Base-by-base conservation (phyloP, 2,888 invertebrate genomes). In the Ommatoiulus sabulosus region DNA sequence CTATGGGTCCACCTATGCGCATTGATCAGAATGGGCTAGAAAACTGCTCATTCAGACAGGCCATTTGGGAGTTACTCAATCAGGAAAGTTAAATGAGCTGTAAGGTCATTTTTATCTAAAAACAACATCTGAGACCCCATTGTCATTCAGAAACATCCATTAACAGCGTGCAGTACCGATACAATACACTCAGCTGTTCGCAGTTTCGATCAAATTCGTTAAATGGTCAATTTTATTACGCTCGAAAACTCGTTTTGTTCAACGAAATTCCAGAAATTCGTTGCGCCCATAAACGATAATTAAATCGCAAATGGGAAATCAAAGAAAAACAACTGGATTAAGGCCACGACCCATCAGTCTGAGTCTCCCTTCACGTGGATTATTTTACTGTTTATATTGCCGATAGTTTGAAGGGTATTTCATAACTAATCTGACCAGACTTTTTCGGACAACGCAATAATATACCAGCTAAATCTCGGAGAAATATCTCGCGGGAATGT, bases 71-170 rank as follows among this genome's bases (percentile, higher is more conserved):
- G 46, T 24, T 86, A 46, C 20, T 86, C 86, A 46, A 86, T 86
- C 86, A 46, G 86, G 44, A 46, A n/a, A 20, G 86, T 86, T 86
- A 46, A 86, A 86, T 86, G 86, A 44, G 46, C 86, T 86, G 86
- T 86, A 46, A 44, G 86, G 46, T 44, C 86, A 86, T 48, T 86
- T 86, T 46, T 86, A 44, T 86, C 48, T 20, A 24, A n/a, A 86
- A 44, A 20, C 44, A 86, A 44, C 46, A 86, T 44, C 44, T 44
- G 43, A 86, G 48, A 10, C 46, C n/a, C 46, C 24, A 24, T 43
- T 86, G 46, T 86, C 44, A 86, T 86, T 86, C 44, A 44, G 46
- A 86, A 44, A 44, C 48, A 44, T 12, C 44, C 86, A 44, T 86
- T 80, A 12, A 35, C 35, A 20, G 63, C 8, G 20, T 3, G 80